phyloP scores from a whole-genome alignment of 1,140 invertebrate species.

The Drosophila orosa region DNA sequence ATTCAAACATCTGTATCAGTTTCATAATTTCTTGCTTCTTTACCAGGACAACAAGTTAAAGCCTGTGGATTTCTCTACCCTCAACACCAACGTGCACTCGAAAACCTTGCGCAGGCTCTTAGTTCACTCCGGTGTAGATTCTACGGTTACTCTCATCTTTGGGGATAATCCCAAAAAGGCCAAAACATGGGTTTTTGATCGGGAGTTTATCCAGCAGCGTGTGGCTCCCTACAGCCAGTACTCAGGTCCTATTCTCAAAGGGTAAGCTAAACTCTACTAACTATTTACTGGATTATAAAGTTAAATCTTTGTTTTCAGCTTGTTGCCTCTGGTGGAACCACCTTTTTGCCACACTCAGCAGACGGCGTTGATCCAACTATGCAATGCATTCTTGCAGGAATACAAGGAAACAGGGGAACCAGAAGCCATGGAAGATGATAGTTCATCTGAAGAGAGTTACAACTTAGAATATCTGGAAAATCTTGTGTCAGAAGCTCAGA shows the following conservation, averaged over 20 bases:
- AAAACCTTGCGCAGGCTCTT: constrained; percentile 57
- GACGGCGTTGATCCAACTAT: constrained; percentile 26
- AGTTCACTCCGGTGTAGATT: constrained; percentile 66
- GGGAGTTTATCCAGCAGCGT: constrained; percentile 57
- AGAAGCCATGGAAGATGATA: not conserved
- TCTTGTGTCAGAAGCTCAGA: not conserved
- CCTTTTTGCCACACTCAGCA: constrained; percentile 38
- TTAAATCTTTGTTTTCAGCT: constrained; percentile 29
- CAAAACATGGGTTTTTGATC: constrained; percentile 66
- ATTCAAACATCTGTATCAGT: no score
- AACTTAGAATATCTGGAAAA: constrained; percentile 15
- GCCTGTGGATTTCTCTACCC: constrained; percentile 50
- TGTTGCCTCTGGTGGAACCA: constrained; percentile 61
- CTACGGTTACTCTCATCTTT: constrained; percentile 62
- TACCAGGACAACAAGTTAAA: constrained; percentile 63
- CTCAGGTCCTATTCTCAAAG: constrained; percentile 58
- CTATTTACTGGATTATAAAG: not conserved
- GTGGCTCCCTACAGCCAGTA: constrained; percentile 43
- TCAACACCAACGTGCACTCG: constrained; percentile 48
- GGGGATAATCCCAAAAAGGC: constrained; percentile 66
- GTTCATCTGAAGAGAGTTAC: not conserved
- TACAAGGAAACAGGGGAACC: not conserved
- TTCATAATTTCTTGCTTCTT: no score
- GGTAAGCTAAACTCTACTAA: constrained; percentile 18
- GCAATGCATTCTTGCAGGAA: constrained; percentile 16